These are phyloP conservation scores for Pangasianodon gigas DNA, from an alignment of 2,113 vertebrate species.

Conservation along the genomic window DNA sequence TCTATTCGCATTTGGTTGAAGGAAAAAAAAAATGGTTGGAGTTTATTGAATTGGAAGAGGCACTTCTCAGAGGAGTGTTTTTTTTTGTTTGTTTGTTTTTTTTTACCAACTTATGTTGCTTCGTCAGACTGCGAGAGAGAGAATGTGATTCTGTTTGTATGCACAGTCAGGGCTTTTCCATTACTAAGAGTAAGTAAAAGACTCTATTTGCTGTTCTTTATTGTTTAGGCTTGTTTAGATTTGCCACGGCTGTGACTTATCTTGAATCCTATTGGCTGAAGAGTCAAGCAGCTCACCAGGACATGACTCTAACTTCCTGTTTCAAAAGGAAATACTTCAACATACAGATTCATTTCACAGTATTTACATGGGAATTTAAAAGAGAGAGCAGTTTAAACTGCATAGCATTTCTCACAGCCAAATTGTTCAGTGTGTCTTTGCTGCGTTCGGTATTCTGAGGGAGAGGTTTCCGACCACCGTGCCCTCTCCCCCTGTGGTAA, in stretches of 20 bases:
- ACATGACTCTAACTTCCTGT: not conserved
- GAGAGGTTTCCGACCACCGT: not conserved
- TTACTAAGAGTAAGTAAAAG: not conserved
- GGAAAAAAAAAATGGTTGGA: not conserved
- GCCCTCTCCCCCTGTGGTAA: not conserved
- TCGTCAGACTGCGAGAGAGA: not conserved
- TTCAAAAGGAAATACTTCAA: not conserved
- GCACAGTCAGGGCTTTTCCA: not conserved
- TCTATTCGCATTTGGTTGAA: no score
- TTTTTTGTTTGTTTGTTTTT: no score
- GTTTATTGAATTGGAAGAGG: no score
- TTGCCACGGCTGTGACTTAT: rapidly evolving
- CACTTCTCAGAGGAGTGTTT: not conserved
- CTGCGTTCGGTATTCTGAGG: not conserved
- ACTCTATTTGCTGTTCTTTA: not conserved
- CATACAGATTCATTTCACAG: not conserved
- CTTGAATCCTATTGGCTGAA: not conserved
- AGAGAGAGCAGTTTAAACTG: not conserved
- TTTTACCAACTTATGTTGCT: not conserved
- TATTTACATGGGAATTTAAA: not conserved
- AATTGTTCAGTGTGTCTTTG: not conserved
- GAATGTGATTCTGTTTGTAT: not conserved
- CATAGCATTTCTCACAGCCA: not conserved
- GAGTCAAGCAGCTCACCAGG: not conserved
- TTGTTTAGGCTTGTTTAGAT: not conserved